phyloP scores from a whole-genome alignment of 2,113 vertebrate genomes.

The Odontesthes bonariensis region DNA sequence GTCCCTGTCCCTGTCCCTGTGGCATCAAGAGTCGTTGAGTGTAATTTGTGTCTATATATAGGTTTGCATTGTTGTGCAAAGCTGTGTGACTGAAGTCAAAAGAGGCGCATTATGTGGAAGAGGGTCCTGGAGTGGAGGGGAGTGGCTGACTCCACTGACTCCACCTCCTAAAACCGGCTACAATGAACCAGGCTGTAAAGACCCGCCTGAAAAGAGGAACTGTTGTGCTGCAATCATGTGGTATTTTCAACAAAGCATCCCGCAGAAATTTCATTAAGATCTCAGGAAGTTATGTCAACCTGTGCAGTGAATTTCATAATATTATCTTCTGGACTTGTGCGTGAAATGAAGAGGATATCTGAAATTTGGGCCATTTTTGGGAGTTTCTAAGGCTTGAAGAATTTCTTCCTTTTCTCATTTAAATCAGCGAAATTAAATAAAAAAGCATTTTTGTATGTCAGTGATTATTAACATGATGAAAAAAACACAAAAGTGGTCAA shows the following conservation, averaged over 20 bases:
- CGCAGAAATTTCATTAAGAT: neutral
- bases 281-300: neutral
- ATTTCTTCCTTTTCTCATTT: too few relatives aligned
- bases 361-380: too few relatives aligned
- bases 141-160: neutral
- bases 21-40: too few relatives aligned
- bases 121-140: too few relatives aligned
- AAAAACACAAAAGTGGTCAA: too few relatives aligned
- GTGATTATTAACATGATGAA: too few relatives aligned
- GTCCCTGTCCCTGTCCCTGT: too few relatives aligned
- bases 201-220: neutral
- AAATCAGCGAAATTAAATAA: too few relatives aligned
- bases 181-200: neutral
- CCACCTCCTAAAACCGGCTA: neutral
- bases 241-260: neutral
- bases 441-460: too few relatives aligned
- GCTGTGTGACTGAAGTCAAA: neutral
- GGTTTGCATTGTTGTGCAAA: neutral
- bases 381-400: too few relatives aligned
- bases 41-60: neutral
- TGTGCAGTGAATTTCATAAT: neutral
- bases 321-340: neutral
- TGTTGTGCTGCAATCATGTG: neutral
- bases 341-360: too few relatives aligned
- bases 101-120: too few relatives aligned